Evolutionary conservation across 2,113 vertebrate species (phyloP).

Genomic region (Aramus guarauna): DNA sequence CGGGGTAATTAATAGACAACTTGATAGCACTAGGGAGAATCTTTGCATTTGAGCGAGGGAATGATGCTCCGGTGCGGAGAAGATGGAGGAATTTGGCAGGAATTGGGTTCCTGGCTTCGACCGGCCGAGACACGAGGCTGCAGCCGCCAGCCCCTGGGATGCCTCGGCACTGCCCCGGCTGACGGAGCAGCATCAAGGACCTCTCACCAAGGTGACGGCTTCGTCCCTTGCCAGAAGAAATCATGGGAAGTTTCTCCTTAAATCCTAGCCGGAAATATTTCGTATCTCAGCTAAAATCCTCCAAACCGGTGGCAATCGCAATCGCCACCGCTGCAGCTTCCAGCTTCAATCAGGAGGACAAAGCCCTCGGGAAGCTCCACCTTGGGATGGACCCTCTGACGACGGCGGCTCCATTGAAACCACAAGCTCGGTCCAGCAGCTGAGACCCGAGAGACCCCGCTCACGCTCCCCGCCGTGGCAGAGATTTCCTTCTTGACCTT

Average conservation of each 20-base stretch:
- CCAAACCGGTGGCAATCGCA: neutral
- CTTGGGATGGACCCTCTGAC: neutral
- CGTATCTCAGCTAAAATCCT: neutral
- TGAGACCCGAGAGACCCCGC: neutral
- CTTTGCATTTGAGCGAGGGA: neutral
- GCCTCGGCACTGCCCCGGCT: neutral
- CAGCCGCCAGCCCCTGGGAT: neutral
- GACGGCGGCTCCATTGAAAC: neutral
- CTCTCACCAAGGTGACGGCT: neutral
- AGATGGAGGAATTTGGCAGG: neutral
- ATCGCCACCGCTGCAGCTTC: rapidly evolving
- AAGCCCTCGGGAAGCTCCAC: neutral
- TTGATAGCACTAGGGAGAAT: neutral
- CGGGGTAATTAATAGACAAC: neutral
- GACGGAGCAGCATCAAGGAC: neutral
- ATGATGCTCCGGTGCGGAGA: neutral
- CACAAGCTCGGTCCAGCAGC: neutral
- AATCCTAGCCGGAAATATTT: neutral
- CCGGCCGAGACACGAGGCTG: neutral
- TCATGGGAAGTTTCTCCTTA: neutral
- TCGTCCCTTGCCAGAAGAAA: neutral
- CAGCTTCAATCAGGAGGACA: neutral
- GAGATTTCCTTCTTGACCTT: neutral
- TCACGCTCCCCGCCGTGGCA: rapidly evolving
- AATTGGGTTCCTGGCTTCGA: neutral